Evolutionary conservation across 2,888 invertebrate genomes (phyloP).

Genomic region (Ochlodes sylvanus): DNA sequence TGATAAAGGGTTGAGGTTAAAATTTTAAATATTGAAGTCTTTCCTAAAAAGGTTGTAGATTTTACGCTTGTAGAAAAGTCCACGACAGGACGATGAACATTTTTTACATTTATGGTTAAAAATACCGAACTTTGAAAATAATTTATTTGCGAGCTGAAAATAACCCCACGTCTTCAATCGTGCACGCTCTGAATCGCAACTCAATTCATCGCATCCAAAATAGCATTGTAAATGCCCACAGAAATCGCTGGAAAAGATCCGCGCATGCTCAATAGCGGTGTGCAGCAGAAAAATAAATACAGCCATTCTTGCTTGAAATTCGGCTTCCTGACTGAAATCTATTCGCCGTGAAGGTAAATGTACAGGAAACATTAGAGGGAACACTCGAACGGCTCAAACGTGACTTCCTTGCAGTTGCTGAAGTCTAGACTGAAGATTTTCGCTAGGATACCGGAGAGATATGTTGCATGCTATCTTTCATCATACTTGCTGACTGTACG

Average conservation of each 20-base stretch:
- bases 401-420: conserved; percentile 25
- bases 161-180: conserved; percentile 2
- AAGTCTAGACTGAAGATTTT: conserved; percentile 21
- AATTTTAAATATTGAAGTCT: no score
- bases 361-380: conserved; percentile 23
- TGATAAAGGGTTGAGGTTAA: no score
- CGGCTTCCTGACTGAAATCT: conserved; percentile 11
- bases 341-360: conserved; percentile 8
- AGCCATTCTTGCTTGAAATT: conserved; percentile 6
- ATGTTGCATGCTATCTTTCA: conserved; percentile 5
- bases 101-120: no score
- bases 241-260: conserved; percentile 1
- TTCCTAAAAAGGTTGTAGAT: no score
- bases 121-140: no score
- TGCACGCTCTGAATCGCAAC: not conserved
- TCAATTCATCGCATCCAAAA: not conserved
- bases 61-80: no score
- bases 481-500: not conserved
- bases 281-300: conserved; percentile 4
- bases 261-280: not conserved
- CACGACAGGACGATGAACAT: no score
- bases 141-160: not conserved
- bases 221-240: not conserved
- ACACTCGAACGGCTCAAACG: conserved; percentile 19
- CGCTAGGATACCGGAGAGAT: not conserved